phyloP scores from a whole-genome alignment of 2,797 vertebrate species.

The Gastrophryne carolinensis region DNA sequence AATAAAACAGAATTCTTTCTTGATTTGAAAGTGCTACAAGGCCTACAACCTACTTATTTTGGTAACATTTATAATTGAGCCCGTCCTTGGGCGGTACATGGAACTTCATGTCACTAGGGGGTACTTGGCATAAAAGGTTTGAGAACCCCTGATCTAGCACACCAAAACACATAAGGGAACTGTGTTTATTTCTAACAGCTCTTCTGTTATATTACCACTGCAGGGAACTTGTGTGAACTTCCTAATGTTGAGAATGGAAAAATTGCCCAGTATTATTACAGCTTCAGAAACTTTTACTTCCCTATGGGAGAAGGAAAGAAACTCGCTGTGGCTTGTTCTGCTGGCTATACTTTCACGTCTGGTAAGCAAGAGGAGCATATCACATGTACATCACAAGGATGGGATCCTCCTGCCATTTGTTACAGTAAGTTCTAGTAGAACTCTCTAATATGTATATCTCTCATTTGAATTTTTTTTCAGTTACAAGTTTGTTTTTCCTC shows the following conservation, averaged over 20 bases:
- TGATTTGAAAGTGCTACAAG: no score
- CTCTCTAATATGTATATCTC: neutral
- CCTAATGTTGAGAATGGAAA: slow-evolving; percentile 32
- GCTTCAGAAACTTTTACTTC: slow-evolving; percentile 46
- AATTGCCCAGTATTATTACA: slow-evolving; percentile 43
- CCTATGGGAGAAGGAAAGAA: slow-evolving; percentile 43
- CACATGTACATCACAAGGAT: slow-evolving; percentile 20
- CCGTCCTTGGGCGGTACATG: no score
- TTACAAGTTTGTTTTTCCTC: no score
- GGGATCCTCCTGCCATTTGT: slow-evolving; percentile 27
- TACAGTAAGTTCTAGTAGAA: slow-evolving; percentile 35
- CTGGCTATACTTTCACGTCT: slow-evolving; percentile 33
- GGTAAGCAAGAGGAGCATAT: slow-evolving; percentile 42
- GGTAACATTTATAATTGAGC: no score
- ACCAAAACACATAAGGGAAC: no score
- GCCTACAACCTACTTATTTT: no score
- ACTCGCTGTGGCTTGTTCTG: slow-evolving; percentile 33
- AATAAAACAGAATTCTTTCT: no score
- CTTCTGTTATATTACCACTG: neutral
- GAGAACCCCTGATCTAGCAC: no score
- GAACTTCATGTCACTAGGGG: no score
- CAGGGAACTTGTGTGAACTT: slow-evolving; percentile 26
- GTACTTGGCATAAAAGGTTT: no score
- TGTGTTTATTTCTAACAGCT: no score
- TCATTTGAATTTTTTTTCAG: no score